Evolutionary conservation across 2,797 vertebrate genomes (phyloP).

Genomic region (Toxotes lorentzi): DNA sequence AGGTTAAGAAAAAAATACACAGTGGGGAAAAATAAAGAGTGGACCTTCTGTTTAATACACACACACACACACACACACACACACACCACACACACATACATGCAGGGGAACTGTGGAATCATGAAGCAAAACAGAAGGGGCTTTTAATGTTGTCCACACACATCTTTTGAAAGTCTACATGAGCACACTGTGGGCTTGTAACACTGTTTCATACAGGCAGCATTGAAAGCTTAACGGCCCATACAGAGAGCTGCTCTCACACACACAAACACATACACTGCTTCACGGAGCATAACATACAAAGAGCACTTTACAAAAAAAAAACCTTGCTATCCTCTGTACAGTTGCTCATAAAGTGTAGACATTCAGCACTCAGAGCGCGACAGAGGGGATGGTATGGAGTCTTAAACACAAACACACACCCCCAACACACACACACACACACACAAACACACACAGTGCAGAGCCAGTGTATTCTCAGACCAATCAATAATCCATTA

Average conservation of each 20-base stretch:
- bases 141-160: slow-evolving; percentile 77
- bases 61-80: slow-evolving; percentile 35
- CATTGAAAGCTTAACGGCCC: slow-evolving; percentile 74
- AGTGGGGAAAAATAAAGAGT: slow-evolving; percentile 64
- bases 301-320: slow-evolving; percentile 69
- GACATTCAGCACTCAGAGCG: slow-evolving; percentile 70
- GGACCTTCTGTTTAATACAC: slow-evolving; percentile 60
- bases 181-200: slow-evolving; percentile 78
- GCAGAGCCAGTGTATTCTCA: slow-evolving; percentile 87
- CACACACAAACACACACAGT: slow-evolving; percentile 72
- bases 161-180: slow-evolving; percentile 72
- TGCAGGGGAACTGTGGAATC: slow-evolving; percentile 61
- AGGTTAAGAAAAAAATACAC: slow-evolving; percentile 48
- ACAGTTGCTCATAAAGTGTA: slow-evolving; percentile 75
- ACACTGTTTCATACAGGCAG: slow-evolving; percentile 79
- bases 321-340: slow-evolving; percentile 62
- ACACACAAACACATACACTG: slow-evolving; percentile 28
- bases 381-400: slow-evolving; percentile 68
- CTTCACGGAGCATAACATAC: slow-evolving; percentile 62
- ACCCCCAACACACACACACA: slow-evolving; percentile 28
- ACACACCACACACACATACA: slow-evolving; percentile 34
- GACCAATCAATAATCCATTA: slow-evolving; percentile 97
- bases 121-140: slow-evolving; percentile 76
- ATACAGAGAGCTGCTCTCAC: slow-evolving; percentile 64
- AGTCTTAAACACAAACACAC: slow-evolving; percentile 56